Percentiles rank a stretch among this genome's conserved stretches.
These are phyloP conservation scores for Zaprionus obscuricornis DNA, from an alignment of 2,888 invertebrate genomes.

Conservation along the genomic window DNA sequence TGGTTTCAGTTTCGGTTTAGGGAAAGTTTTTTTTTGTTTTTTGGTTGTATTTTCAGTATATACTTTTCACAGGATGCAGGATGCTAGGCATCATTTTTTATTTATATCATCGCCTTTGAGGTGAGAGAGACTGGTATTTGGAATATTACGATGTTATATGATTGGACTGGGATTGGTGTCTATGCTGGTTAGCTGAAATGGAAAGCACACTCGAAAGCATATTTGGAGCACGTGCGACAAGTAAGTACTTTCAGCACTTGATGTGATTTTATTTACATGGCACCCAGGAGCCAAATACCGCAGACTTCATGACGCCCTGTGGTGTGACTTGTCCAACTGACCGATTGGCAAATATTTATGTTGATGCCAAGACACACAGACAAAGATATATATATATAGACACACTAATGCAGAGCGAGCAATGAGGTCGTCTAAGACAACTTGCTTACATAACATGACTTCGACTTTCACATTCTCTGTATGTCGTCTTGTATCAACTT, in stretches of 20 bases:
- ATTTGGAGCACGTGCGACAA: constrained; percentile 68
- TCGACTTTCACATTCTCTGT: constrained; percentile 41
- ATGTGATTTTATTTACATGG: constrained; percentile 68
- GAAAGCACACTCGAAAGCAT: constrained; percentile 72
- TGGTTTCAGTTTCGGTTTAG: too few species aligned
- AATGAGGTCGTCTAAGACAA: constrained; percentile 38
- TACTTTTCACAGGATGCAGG: too few species aligned
- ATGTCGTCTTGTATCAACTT: constrained; percentile 26
- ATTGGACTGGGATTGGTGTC: constrained; percentile 9
- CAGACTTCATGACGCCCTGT: constrained; percentile 52
- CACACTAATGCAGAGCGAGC: constrained; percentile 25
- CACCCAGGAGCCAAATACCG: constrained; percentile 34
- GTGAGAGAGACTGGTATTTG: too few species aligned
- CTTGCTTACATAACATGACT: constrained; percentile 5
- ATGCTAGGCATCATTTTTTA: constrained; percentile 66
- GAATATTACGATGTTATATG: too few species aligned
- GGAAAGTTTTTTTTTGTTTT: too few species aligned
- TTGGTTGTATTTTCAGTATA: too few species aligned
- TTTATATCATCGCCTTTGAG: constrained; percentile 55
- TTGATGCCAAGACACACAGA: constrained; percentile 33
- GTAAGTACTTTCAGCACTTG: constrained; percentile 58
- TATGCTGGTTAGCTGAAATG: constrained; percentile 60
- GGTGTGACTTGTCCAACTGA: constrained; percentile 4
- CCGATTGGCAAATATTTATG: constrained; percentile 66
- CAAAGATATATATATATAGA: too few species aligned